Evolutionary conservation across 2,797 vertebrate genomes (phyloP), one percentile per base, ranked within the genome.

Genomic region (Helarctos malayanus): DNA sequence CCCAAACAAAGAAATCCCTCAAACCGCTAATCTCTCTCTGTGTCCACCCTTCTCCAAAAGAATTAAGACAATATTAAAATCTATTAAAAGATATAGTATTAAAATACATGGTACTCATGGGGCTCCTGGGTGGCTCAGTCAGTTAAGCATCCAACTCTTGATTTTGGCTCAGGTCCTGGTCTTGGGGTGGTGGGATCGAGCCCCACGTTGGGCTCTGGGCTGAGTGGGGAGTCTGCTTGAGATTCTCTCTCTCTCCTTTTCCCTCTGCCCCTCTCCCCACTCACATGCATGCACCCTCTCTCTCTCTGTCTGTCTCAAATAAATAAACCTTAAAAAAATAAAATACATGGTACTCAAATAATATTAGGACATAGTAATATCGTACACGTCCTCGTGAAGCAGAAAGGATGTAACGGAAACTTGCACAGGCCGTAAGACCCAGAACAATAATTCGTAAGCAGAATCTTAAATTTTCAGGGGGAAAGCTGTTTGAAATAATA

Each of bases 11-110:
- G 32, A 15, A 59, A 47, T 11, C n/a, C 78, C 7, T 68, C 35
- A 81, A 18, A 71, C 54, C 35, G 16, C 32, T 89, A 87, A 78
- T 18, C 16, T 71, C 15, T 87, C 25, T 89, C 63, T 86, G 80
- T 15, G 54, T 59, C 41, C n/a, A 45, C 16, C 6, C n/a, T 14
- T 76, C 25, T 57, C 11, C 32, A 29, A 63, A 91, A 49, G 35
- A 94, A 92, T 79, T 84, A 71, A 63, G 35, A 86, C 9, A 63
- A 47, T 49, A 52, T n/a, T 68, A 73, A 95, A 92, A 47, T 78
- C 19, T 57, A 68, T 68, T 68, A 25, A 85, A 41, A 59, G 38
- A n/a, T 52, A 10, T 0, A 47, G 25, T 35, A 49, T 16, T 83
- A 83, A 91, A 83, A 57, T 71, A 49, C 38, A 38, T 27, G 71